Evolutionary conservation across 2,113 vertebrate species (phyloP).

Genomic region (Ardeotis arabs): DNA sequence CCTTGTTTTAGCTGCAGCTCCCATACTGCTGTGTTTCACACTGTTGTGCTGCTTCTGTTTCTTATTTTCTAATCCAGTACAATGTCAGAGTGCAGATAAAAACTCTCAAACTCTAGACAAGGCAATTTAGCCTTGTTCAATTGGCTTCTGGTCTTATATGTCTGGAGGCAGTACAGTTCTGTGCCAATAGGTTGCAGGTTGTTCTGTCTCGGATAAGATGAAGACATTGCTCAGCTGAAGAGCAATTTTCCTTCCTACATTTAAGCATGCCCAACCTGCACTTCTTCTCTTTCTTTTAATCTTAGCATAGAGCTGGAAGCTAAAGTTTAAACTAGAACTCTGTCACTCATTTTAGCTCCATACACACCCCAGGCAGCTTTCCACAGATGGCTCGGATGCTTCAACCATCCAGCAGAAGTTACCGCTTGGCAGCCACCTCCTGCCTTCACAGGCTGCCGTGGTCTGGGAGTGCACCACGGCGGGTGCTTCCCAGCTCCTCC

Average conservation of each 20-base stretch:
- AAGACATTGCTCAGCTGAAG: neutral
- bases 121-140: neutral
- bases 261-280: neutral
- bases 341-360: neutral
- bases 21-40: neutral
- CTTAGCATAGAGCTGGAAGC: neutral
- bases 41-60: neutral
- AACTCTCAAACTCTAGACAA: neutral
- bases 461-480: rapidly evolving
- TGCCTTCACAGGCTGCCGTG: rapidly evolving
- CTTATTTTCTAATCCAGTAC: neutral
- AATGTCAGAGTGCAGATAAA: neutral
- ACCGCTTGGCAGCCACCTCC: neutral
- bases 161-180: neutral
- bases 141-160: neutral
- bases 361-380: neutral
- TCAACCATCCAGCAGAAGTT: neutral
- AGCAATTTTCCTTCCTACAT: neutral
- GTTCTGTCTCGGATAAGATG: neutral
- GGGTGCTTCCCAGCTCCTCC: neutral
- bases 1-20: neutral
- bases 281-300: neutral
- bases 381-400: neutral
- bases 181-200: neutral
- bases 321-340: neutral